A percentile compares a stretch with the other conserved stretches of the same genome.
phyloP scores from a whole-genome alignment of 2,888 invertebrate species.

The Podotricha telesiphe region DNA sequence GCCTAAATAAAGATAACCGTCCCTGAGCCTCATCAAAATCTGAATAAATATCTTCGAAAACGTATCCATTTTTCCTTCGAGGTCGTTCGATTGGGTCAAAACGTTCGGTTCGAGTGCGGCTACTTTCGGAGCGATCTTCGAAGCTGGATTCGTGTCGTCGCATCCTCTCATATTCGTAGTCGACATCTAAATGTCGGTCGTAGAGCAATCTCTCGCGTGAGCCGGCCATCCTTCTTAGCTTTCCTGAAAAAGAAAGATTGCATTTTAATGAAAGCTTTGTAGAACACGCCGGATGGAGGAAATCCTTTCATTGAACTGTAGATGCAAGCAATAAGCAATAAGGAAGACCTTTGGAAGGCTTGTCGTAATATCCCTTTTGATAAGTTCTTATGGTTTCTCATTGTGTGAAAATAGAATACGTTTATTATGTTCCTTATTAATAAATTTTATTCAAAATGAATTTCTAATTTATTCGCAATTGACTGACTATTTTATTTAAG shows the following conservation, averaged over 20 bases:
- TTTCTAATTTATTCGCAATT: no score
- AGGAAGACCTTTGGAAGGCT: conserved; percentile 3
- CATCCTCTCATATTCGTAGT: conserved; percentile 61
- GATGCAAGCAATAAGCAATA: conserved; percentile 18
- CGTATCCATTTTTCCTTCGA: conserved; percentile 74
- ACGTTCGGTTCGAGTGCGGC: conserved; percentile 46
- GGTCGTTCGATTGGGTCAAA: conserved; percentile 59
- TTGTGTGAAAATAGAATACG: conserved; percentile 5
- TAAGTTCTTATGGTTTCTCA: conserved; percentile 3
- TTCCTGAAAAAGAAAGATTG: conserved; percentile 62
- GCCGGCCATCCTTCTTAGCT: conserved; percentile 71
- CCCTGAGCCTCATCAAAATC: conserved; percentile 80
- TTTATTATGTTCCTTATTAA: no score
- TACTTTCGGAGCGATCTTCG: conserved; percentile 41
- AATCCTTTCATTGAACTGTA: conserved; percentile 38
- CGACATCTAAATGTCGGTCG: conserved; percentile 66
- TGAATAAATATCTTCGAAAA: conserved; percentile 80
- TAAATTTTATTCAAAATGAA: no score
- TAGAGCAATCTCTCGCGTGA: conserved; percentile 74
- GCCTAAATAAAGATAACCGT: conserved; percentile 73
- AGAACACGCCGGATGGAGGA: conserved; percentile 37
- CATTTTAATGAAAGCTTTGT: conserved; percentile 52
- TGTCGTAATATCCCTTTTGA: background rate
- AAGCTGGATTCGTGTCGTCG: conserved; percentile 55
- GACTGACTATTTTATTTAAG: no score